Evolutionary conservation across 1,140 invertebrate species (phyloP).

Genomic region (Lepidurus apus): DNA sequence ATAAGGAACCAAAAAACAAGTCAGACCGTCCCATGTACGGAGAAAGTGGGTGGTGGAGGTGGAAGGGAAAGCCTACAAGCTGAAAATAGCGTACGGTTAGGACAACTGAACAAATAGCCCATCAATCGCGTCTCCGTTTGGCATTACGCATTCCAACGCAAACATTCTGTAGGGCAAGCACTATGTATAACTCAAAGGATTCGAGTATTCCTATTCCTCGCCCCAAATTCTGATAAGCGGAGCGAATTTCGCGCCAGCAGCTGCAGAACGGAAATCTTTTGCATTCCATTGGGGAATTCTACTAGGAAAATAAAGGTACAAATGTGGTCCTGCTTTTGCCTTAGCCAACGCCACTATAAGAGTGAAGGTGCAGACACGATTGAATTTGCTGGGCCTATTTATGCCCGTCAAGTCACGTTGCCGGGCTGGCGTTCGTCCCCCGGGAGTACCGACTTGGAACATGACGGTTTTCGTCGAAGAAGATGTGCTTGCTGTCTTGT

Average conservation of each 20-base stretch:
- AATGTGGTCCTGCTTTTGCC: too few relatives aligned
- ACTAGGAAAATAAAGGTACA: too few relatives aligned
- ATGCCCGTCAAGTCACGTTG: neutral
- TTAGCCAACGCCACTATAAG: too few relatives aligned
- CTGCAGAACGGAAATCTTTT: too few relatives aligned
- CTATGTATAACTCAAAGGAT: neutral
- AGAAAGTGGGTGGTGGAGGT: neutral
- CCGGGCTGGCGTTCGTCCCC: neutral
- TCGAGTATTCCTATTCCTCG: neutral
- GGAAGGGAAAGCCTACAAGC: neutral
- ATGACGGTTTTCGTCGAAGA: neutral
- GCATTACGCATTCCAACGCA: too few relatives aligned
- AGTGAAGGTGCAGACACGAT: neutral
- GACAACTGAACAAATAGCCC: neutral
- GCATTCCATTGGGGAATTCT: too few relatives aligned
- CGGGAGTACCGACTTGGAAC: slow-evolving; percentile 10
- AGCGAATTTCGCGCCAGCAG: neutral
- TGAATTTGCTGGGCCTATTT: slow-evolving; percentile 18
- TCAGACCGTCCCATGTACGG: too few relatives aligned
- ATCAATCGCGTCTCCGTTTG: neutral
- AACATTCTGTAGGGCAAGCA: neutral
- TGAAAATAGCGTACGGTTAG: neutral
- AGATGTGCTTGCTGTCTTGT: neutral
- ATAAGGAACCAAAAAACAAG: neutral
- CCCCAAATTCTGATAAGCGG: slow-evolving; percentile 4